Percentiles rank a stretch among this genome's conserved stretches.
Conservation (phyloP, 2,113 vertebrate genomes). For the human (Homo sapiens) region GRCh38 chr2:100976001-100976500, state of each 20-base stretch:
- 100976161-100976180: background rate
- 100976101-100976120: background rate
- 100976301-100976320: fast-evolving
- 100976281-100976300: background rate
- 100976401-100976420: background rate
- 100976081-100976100: background rate
- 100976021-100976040: background rate
- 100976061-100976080: background rate
- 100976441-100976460: background rate
- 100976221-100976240: no score
- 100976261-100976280: background rate
- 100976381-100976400: background rate
- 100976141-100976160: background rate
- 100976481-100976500: background rate
- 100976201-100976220: background rate
- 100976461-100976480: background rate
- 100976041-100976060: fast-evolving
- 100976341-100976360: fast-evolving
- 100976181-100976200: background rate
- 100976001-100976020: background rate
- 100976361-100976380: background rate
- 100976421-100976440: background rate
- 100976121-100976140: background rate
- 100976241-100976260: fast-evolving
- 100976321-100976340: background rate